Percentiles rank a stretch among this genome's conserved stretches.
These are phyloP conservation scores for Synanthedon formicaeformis DNA, from an alignment of 2,888 invertebrate genomes.

Conservation along the genomic window DNA sequence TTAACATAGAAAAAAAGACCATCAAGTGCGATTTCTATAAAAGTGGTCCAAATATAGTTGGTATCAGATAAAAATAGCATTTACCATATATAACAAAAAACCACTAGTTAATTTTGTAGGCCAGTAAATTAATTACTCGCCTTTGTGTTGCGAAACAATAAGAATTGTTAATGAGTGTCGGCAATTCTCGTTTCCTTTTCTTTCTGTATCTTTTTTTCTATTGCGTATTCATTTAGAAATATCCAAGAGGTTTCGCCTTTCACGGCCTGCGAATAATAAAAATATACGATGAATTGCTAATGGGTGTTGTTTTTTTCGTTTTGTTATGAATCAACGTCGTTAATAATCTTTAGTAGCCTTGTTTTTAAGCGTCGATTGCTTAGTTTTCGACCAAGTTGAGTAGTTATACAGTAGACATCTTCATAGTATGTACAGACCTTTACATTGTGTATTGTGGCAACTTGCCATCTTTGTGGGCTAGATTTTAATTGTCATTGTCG, in stretches of 20 bases:
- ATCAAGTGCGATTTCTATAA: no score
- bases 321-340: not conserved
- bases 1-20: no score
- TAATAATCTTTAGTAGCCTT: conserved; percentile 1
- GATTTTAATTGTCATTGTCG: no score
- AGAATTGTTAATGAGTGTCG: conserved; percentile 48
- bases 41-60: no score
- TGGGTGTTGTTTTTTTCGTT: conserved; percentile 6
- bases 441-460: no score
- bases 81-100: not conserved
- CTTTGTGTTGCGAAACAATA: conserved; percentile 46
- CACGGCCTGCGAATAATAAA: conserved; percentile 23
- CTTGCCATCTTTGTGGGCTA: no score
- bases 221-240: conserved; percentile 32
- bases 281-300: conserved; percentile 42
- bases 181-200: conserved; percentile 24
- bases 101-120: not conserved
- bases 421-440: not conserved
- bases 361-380: conserved; percentile 21
- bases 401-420: not conserved
- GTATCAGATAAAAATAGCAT: no score
- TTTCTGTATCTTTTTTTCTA: conserved; percentile 23
- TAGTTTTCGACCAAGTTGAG: not conserved
- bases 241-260: conserved; percentile 14
- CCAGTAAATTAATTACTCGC: conserved; percentile 45